Conservation (phyloP, 37 sponge, comb jelly and placozoan genomes). For the Diacarnus erythraeanus region DNA sequence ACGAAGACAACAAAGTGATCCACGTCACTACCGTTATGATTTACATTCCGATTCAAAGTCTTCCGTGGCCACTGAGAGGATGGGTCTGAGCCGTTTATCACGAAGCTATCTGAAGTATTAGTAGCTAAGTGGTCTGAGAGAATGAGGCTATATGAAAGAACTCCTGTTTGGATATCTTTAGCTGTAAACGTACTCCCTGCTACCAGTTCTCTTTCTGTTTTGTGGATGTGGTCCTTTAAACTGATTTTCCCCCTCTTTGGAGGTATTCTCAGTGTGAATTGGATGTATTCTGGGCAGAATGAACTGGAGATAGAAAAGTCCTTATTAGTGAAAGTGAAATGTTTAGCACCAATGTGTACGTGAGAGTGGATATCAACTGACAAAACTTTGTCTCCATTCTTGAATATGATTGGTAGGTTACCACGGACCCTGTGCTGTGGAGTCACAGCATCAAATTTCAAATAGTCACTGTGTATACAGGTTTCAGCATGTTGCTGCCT, state of each 20-base stretch:
- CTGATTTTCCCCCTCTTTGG: slow-evolving; percentile 16
- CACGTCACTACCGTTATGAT: background rate
- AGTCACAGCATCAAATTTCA: slow-evolving; percentile 9
- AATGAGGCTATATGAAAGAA: slow-evolving; percentile 10
- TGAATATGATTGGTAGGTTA: slow-evolving; percentile 22
- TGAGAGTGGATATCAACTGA: background rate
- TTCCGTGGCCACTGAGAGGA: background rate
- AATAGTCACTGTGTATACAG: slow-evolving; percentile 32
- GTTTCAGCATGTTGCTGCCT: background rate
- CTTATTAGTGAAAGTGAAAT: slow-evolving; percentile 7
- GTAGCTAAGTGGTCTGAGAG: background rate
- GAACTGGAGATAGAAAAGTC: slow-evolving; percentile 12
- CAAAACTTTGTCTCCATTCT: background rate
- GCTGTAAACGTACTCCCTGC: slow-evolving; percentile 26
- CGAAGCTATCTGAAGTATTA: slow-evolving; percentile 16
- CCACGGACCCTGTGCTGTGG: background rate
- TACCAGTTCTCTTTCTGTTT: slow-evolving; percentile 6
- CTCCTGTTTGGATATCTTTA: slow-evolving; percentile 24
- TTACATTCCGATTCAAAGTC: background rate
- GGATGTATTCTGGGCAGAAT: slow-evolving; percentile 42
- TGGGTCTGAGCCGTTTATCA: background rate
- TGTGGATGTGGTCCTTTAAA: slow-evolving; percentile 1
- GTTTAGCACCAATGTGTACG: background rate
- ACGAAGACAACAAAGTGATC: background rate
- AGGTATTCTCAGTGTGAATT: background rate